Base-by-base conservation (phyloP, 2,888 invertebrate species). In the Eueremaeus valkanovi region DNA sequence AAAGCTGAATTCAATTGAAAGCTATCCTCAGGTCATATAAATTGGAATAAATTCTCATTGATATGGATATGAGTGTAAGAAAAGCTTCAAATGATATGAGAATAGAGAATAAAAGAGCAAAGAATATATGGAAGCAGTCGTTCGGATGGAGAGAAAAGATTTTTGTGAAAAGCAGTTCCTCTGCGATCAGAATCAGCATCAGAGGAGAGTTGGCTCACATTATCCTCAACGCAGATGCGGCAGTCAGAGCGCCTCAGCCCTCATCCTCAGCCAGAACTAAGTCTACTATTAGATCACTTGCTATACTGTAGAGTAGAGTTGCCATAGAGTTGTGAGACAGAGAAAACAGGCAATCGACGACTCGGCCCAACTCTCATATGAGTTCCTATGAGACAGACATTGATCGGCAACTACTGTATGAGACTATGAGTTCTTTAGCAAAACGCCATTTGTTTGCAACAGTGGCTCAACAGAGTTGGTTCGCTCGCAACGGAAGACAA, bases 401-500 rank as follows among this genome's bases (percentile, higher is more conserved):
- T 51, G n/a, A 5, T 51, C 21, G 5, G 18, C 9, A 21, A 51
- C 21, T n/a, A 51, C 1, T 1, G 21, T 21, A 51, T 5, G 21
- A 2, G 6, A 21, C 6, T 51, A 51, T 51, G 18, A n/a, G n/a
- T 51, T 51, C n/a, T 51, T n/a, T n/a, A n/a, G 21, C 18, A 51
- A 45, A 51, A 51, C 51, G 21, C 21, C n/a, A 51, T 21, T 51
- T 21, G 8, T n/a, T 21, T 2, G 21, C n/a, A n/a, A 21, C 5
- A n/a, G 21, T 51, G 18, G n/a, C 21, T 21, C 6, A 21, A 51
- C 21, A 51, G 21, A 21, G n/a, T n/a, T n/a, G n/a, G n/a, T n/a
- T n/a, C n/a, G n/a, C n/a, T n/a, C n/a, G n/a, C n/a, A n/a, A n/a
- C 51, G 51, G 51, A 51, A 51, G 51, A 21, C 51, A 51, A 51